Percentiles rank a stretch among this genome's conserved stretches.
phyloP scores from a whole-genome alignment of 2,888 invertebrate genomes.

The Eupithecia abbreviata region DNA sequence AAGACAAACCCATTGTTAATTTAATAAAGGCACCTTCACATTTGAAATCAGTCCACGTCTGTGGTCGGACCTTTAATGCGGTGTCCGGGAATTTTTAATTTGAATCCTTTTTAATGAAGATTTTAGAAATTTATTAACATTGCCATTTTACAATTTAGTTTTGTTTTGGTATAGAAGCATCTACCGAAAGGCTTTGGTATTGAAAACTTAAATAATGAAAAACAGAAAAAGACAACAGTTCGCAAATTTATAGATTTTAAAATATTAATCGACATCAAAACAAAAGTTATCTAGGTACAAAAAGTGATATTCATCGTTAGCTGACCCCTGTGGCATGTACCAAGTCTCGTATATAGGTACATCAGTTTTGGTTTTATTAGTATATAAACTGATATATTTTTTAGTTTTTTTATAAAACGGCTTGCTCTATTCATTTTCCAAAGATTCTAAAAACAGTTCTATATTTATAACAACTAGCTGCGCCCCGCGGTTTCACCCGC shows the following conservation, averaged over 20 bases:
- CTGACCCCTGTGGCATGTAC: no score
- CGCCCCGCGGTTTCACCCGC: no score
- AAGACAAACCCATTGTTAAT: conserved; percentile 22
- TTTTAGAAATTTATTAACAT: conserved; percentile 7
- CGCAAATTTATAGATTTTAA: no score
- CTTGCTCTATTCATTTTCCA: no score
- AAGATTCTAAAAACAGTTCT: no score
- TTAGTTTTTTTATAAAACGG: no score
- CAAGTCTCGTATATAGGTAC: no score
- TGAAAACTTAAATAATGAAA: neutral
- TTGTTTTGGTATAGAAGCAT: neutral
- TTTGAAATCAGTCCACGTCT: conserved; percentile 30
- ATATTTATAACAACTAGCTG: no score
- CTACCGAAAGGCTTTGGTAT: neutral
- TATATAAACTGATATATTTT: no score
- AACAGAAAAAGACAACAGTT: neutral
- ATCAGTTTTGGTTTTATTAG: no score
- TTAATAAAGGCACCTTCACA: conserved; percentile 29
- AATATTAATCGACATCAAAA: neutral
- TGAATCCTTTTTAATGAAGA: conserved; percentile 15
- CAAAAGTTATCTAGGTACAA: neutral
- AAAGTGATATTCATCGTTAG: no score
- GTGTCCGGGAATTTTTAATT: conserved; percentile 36
- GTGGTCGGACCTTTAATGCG: conserved; percentile 23
- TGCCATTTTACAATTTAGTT: neutral